phyloP scores from a whole-genome alignment of 2,888 invertebrate species.

The Tyria jacobaeae region DNA sequence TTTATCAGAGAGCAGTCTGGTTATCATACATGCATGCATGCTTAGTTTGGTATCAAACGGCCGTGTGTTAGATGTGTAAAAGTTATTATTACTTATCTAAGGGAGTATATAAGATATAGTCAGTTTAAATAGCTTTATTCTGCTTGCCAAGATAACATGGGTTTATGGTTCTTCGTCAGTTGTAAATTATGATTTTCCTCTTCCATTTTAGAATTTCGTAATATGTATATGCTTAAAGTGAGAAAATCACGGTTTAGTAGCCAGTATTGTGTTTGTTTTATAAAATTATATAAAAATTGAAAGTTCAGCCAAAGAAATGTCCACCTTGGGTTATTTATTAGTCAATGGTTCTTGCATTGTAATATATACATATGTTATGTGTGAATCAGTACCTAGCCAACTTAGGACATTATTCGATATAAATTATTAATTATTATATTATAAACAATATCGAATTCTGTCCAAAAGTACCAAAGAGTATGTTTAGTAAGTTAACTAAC shows the following conservation, averaged over 20 bases:
- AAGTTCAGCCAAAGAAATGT: conserved; percentile 62
- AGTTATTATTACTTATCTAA: no score
- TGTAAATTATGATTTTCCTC: not conserved
- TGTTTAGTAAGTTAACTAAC: conserved; percentile 48
- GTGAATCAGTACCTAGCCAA: conserved; percentile 26
- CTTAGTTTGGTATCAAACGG: no score
- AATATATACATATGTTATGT: conserved; percentile 32
- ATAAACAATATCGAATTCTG: conserved; percentile 45
- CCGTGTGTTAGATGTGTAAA: no score
- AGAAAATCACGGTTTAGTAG: not conserved
- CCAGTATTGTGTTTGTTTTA: conserved; percentile 9
- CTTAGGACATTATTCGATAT: conserved; percentile 42
- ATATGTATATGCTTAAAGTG: not conserved
- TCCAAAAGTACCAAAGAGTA: conserved; percentile 68
- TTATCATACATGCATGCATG: not conserved
- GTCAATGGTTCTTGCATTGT: conserved; percentile 31
- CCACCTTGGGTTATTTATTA: conserved; percentile 47
- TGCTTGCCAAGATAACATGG: not conserved
- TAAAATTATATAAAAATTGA: conserved; percentile 21
- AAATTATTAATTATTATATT: conserved; percentile 11
- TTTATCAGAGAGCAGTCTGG: no score
- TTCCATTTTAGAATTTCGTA: not conserved
- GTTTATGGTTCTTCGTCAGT: not conserved
- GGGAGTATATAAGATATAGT: no score
- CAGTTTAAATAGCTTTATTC: not conserved